phyloP scores from a whole-genome alignment of 2,113 vertebrate species.

The Anser cygnoides region DNA sequence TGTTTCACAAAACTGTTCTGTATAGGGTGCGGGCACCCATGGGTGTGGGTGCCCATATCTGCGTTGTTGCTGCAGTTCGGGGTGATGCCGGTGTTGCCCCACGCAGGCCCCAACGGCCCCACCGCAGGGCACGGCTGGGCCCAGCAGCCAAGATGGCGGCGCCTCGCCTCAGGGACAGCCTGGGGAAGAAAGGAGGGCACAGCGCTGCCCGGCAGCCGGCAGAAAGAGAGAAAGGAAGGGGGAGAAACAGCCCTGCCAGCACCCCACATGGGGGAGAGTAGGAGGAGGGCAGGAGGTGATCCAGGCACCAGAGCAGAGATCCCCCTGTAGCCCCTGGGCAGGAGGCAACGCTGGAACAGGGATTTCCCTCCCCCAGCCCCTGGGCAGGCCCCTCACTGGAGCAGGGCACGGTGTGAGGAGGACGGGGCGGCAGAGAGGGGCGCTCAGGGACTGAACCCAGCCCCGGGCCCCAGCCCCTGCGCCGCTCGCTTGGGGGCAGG shows the following conservation, averaged over 20 bases:
- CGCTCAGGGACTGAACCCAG: fast-evolving
- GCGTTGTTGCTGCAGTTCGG: fast-evolving
- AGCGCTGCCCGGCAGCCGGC: neutral
- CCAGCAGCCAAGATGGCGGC: neutral
- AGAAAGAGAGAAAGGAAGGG: too few species aligned
- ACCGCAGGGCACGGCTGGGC: neutral
- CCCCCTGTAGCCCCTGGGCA: too few species aligned
- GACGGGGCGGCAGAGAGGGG: too few species aligned
- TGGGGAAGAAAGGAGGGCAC: neutral
- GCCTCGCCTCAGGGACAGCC: neutral
- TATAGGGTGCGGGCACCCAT: fast-evolving
- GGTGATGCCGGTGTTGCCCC: too few species aligned
- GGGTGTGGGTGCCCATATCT: too few species aligned
- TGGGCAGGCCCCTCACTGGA: neutral
- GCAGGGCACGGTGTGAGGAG: fast-evolving
- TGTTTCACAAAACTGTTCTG: neutral
- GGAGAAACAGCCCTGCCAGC: neutral
- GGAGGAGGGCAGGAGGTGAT: neutral
- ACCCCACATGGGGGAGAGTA: neutral
- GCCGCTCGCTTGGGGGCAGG: fast-evolving
- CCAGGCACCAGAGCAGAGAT: neutral
- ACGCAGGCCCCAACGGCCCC: neutral
- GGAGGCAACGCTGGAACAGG: too few species aligned
- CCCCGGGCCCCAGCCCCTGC: fast-evolving
- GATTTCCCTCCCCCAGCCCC: too few species aligned